Percentiles rank a stretch among this genome's conserved stretches.
Evolutionary conservation across 2,888 invertebrate genomes (phyloP).

Genomic region (Acanthacorydalis orientalis): DNA sequence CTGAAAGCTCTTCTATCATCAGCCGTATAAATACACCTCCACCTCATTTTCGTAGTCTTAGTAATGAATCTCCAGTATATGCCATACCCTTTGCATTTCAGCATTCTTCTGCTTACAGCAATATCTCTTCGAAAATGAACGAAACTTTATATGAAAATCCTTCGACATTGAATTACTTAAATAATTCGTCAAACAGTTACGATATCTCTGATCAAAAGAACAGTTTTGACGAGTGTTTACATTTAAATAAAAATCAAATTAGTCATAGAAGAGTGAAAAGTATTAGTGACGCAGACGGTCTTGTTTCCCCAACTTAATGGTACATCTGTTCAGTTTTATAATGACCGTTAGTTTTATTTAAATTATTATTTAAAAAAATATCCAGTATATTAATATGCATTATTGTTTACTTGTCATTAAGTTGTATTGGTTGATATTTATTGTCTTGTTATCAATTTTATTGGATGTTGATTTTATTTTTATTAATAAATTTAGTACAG

Average conservation of each 20-base stretch:
- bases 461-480: too few species aligned
- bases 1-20: conserved; percentile 40
- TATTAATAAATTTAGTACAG: too few species aligned
- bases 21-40: conserved; percentile 30
- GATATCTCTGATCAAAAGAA: conserved; percentile 31
- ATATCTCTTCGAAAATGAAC: neutral
- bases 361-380: too few species aligned
- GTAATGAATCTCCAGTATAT: conserved; percentile 17
- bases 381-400: too few species aligned
- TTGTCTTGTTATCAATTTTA: too few species aligned
- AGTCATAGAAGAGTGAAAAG: conserved; percentile 49
- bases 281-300: conserved; percentile 56
- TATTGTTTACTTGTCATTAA: too few species aligned
- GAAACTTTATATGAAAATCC: conserved; percentile 19
- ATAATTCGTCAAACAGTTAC: conserved; percentile 33
- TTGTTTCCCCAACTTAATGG: conserved; percentile 25
- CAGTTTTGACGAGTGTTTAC: conserved; percentile 17
- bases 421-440: too few species aligned
- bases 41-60: conserved; percentile 27
- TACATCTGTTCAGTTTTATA: neutral
- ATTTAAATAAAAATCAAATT: too few species aligned
- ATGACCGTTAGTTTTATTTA: neutral
- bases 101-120: neutral
- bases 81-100: conserved; percentile 6
- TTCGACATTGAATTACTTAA: conserved; percentile 26